These are phyloP conservation scores for Drosophila pseudoananassae DNA, from an alignment of 1,140 invertebrate genomes.

Conservation along the genomic window DNA sequence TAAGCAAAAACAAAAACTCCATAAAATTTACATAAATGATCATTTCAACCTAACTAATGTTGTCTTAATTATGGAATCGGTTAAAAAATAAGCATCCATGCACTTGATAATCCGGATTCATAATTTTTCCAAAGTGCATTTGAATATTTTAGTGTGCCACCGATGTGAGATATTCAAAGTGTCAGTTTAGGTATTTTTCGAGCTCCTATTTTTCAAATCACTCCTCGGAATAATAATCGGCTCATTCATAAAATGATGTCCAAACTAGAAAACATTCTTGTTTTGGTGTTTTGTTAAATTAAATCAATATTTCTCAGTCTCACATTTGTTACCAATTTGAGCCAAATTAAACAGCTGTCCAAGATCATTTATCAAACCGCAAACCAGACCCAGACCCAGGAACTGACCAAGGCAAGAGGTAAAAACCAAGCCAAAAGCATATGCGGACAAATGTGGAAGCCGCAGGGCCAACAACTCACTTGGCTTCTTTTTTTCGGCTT, in stretches of 20 bases:
- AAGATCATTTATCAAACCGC: slow-evolving; percentile 45
- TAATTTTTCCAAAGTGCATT: slow-evolving; percentile 31
- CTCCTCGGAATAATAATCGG: not conserved
- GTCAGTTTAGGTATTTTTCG: not conserved
- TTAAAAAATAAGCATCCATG: not conserved
- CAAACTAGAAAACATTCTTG: not conserved
- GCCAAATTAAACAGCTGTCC: slow-evolving; percentile 43
- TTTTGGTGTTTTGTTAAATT: slow-evolving; percentile 17
- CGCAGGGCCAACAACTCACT: slow-evolving; percentile 66
- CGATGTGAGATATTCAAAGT: slow-evolving; percentile 3
- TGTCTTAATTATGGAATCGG: slow-evolving; percentile 32
- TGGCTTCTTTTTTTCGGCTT: slow-evolving; percentile 35
- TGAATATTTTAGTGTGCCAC: slow-evolving; percentile 20
- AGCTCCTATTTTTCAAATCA: not conserved
- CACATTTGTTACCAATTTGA: slow-evolving; percentile 35
- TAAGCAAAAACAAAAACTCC: slow-evolving; percentile 28
- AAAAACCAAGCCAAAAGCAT: slow-evolving; percentile 34
- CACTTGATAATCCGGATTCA: slow-evolving; percentile 28
- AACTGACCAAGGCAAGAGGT: slow-evolving; percentile 39
- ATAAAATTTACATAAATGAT: slow-evolving; percentile 42
- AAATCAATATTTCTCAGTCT: slow-evolving; percentile 34
- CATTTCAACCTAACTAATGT: slow-evolving; percentile 19
- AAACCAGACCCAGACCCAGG: slow-evolving; percentile 46
- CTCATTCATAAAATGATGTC: slow-evolving; percentile 7
- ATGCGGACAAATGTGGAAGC: slow-evolving; percentile 61